Conservation (phyloP, 2,113 vertebrate genomes). For the Neogobius melanostomus region DNA sequence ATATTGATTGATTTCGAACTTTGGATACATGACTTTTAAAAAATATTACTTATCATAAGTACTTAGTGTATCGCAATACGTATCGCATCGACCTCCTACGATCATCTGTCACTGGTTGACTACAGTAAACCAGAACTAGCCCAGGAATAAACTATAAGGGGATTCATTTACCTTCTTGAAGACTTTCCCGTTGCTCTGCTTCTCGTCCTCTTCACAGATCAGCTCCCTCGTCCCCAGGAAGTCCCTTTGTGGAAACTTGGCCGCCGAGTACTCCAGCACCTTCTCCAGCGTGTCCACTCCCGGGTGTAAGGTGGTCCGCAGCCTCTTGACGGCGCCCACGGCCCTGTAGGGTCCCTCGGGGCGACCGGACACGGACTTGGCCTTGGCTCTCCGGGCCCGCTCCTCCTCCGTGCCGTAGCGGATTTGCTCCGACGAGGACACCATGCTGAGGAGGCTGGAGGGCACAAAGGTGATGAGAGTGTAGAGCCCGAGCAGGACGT, state of each 20-base stretch:
- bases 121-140: background rate
- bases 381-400: conserved; percentile 82
- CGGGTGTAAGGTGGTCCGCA: conserved; percentile 80
- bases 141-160: background rate
- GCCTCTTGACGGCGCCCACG: conserved; percentile 75
- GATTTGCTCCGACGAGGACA: background rate
- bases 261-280: conserved; percentile 82
- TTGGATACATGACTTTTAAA: no score
- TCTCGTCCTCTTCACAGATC: conserved; percentile 91
- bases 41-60: no score
- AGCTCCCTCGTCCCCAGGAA: conserved; percentile 91
- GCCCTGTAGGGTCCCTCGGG: conserved; percentile 85
- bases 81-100: no score
- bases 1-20: no score
- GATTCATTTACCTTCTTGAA: conserved; percentile 88
- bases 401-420: conserved; percentile 74
- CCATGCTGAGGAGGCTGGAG: conserved; percentile 77
- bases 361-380: conserved; percentile 75
- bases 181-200: conserved; percentile 89
- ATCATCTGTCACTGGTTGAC: no score
- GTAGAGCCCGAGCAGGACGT: conserved; percentile 84
- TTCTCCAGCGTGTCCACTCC: conserved; percentile 89
- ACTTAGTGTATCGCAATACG: no score
- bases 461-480: conserved; percentile 84
- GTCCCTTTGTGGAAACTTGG: conserved; percentile 80